These are phyloP conservation scores for Oryzias sinensis DNA, from an alignment of 2,797 vertebrate genomes.

Conservation along the genomic window DNA sequence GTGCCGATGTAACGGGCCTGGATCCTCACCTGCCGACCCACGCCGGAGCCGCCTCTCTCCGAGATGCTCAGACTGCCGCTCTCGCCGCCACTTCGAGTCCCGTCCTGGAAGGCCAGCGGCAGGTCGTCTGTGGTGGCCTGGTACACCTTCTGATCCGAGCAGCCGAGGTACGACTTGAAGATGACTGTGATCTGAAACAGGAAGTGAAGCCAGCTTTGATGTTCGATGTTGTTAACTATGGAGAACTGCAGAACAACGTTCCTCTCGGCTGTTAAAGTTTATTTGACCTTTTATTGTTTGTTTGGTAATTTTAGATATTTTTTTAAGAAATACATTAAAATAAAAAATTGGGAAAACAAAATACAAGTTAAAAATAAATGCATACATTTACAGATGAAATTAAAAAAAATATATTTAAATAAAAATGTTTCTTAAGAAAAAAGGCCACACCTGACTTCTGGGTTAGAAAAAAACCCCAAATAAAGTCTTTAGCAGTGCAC, in stretches of 20 bases:
- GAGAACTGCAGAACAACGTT: no score
- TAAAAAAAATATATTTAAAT: no score
- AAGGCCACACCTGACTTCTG: background rate
- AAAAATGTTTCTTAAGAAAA: background rate
- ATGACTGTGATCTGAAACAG: constrained; percentile 82
- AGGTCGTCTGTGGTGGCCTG: constrained; percentile 84
- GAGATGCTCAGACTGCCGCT: constrained; percentile 77
- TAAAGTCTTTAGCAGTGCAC: constrained; percentile 18
- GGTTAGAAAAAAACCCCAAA: no score
- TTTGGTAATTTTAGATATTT: no score
- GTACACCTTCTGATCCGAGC: constrained; percentile 85
- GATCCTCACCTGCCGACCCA: constrained; percentile 78
- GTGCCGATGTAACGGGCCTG: constrained; percentile 83
- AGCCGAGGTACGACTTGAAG: constrained; percentile 83
- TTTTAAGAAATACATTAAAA: no score
- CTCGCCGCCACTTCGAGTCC: constrained; percentile 74
- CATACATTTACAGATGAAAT: no score
- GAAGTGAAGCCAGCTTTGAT: background rate
- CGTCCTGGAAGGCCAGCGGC: constrained; percentile 81
- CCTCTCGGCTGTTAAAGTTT: no score
- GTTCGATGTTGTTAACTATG: background rate
- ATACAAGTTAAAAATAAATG: no score
- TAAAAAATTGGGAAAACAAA: no score
- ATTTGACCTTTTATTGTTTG: no score
- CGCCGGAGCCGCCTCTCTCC: constrained; percentile 68